Percentiles rank a stretch among this genome's conserved stretches.
Evolutionary conservation across 2,113 vertebrate species (phyloP).

Genomic region (Perca flavescens): DNA sequence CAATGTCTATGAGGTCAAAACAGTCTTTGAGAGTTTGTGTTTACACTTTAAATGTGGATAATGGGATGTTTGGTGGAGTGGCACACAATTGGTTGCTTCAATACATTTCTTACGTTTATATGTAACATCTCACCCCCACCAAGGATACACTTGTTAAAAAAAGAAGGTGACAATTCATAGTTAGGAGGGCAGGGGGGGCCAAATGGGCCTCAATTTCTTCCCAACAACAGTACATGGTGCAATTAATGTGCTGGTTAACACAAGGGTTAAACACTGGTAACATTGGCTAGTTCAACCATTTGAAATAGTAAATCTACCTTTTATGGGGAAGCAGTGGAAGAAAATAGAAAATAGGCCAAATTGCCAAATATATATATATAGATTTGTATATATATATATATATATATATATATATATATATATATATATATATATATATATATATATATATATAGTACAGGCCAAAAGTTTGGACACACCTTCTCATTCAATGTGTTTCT

Average conservation of each 20-base stretch:
- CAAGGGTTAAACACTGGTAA: background rate
- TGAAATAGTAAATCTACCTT: background rate
- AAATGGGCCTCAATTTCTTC: background rate
- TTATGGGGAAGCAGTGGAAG: background rate
- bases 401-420: too few relatives aligned
- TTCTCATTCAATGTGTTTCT: too few relatives aligned
- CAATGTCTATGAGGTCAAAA: conserved; percentile 43
- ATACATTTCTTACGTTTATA: background rate
- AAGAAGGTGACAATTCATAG: background rate
- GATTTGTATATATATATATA: too few relatives aligned
- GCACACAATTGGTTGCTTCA: background rate
- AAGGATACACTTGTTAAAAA: background rate
- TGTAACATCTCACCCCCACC: background rate
- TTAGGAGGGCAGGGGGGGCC: too few relatives aligned
- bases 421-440: too few relatives aligned
- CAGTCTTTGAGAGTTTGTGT: conserved; percentile 14
- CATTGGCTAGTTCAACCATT: background rate
- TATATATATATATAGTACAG: too few relatives aligned
- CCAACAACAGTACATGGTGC: background rate
- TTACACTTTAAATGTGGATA: background rate
- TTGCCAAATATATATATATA: too few relatives aligned
- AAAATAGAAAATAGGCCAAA: background rate
- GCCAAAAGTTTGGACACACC: too few relatives aligned
- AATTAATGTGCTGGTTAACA: background rate
- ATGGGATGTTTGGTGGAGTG: background rate